A percentile compares a stretch with the other conserved stretches of the same genome.
These are phyloP conservation scores for Ceyx erithaca DNA, from an alignment of 2,797 vertebrate genomes.

Conservation along the genomic window DNA sequence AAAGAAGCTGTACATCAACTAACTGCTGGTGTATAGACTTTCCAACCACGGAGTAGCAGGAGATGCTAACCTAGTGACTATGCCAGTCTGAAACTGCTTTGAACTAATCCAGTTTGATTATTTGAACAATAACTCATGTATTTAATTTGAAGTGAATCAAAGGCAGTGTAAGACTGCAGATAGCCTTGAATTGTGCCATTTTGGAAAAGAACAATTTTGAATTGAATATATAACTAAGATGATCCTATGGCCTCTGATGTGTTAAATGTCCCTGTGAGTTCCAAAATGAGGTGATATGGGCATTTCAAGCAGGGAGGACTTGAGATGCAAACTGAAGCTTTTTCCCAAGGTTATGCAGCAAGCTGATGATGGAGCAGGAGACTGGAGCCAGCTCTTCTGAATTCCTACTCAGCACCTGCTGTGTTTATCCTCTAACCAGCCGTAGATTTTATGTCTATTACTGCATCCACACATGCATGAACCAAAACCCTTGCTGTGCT, in stretches of 20 bases:
- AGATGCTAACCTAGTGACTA: neutral
- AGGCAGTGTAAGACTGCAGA: neutral
- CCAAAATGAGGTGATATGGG: neutral
- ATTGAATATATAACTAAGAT: neutral
- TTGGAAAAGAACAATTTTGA: neutral
- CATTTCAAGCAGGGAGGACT: neutral
- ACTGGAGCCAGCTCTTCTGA: neutral
- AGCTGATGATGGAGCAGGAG: neutral
- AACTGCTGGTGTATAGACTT: neutral
- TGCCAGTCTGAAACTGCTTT: neutral
- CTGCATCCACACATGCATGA: neutral
- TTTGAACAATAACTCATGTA: neutral
- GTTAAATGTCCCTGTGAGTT: neutral
- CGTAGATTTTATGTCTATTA: neutral
- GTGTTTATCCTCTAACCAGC: neutral
- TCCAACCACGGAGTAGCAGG: accelerated
- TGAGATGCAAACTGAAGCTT: neutral
- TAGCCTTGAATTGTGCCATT: neutral
- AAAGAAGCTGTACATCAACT: neutral
- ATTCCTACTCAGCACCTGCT: neutral
- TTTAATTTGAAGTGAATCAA: neutral
- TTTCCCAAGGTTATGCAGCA: neutral
- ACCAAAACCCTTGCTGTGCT: neutral
- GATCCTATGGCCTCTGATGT: neutral
- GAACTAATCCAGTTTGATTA: neutral